Evolutionary conservation across 2,113 vertebrate species (phyloP).

Genomic region (Salvelinus namaycush): DNA sequence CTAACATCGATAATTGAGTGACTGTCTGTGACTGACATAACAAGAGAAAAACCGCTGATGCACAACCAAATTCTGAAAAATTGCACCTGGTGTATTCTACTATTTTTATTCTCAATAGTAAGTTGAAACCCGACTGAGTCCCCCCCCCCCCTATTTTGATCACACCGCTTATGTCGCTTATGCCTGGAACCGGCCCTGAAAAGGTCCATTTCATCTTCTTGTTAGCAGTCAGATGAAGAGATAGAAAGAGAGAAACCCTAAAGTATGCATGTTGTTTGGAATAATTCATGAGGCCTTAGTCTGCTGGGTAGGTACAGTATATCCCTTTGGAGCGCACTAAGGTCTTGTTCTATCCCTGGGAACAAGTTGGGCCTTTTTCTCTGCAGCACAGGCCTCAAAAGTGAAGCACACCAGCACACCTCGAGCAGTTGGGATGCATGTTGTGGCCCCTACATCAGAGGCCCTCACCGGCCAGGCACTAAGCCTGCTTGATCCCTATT

Average conservation of each 20-base stretch:
- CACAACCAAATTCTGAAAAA: too few species aligned
- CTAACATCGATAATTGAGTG: too few species aligned
- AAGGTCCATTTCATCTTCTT: constrained; percentile 23
- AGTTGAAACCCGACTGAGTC: too few species aligned
- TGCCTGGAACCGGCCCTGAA: too few species aligned
- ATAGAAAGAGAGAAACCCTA: neutral
- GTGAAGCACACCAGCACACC: constrained; percentile 34
- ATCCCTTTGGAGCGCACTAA: constrained; percentile 55
- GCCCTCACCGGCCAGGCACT: constrained; percentile 59
- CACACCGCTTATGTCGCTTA: too few species aligned
- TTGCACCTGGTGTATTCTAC: too few species aligned
- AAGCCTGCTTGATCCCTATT: constrained; percentile 73
- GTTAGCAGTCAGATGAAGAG: constrained; percentile 31
- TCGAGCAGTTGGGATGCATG: constrained; percentile 56
- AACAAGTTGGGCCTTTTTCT: constrained; percentile 45
- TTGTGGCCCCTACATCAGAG: constrained; percentile 45
- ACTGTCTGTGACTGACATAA: too few species aligned
- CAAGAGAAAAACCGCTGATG: too few species aligned
- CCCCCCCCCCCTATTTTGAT: too few species aligned
- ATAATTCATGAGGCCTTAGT: constrained; percentile 69
- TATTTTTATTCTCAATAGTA: too few species aligned
- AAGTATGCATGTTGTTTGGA: constrained; percentile 27
- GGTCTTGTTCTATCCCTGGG: constrained; percentile 58
- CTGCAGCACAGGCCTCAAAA: constrained; percentile 38
- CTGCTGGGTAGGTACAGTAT: constrained; percentile 40